Base-by-base conservation (phyloP, 2,113 vertebrate species). In the Mustela nigripes region DNA sequence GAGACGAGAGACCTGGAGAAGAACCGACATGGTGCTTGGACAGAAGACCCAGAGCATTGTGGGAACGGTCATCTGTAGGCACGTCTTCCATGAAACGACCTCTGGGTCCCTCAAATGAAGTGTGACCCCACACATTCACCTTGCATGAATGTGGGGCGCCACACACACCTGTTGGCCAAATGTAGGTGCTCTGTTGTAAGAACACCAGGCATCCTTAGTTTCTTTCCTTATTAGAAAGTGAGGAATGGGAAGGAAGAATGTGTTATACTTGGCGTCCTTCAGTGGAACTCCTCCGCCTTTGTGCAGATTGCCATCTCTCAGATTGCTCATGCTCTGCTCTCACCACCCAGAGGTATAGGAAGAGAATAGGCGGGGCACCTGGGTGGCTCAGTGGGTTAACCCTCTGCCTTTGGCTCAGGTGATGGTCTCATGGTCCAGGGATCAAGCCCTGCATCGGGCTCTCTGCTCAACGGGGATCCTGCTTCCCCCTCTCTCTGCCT, bases 1-100 rank as follows among this genome's bases (percentile, higher is more conserved):
- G 10, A 1, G 4, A n/a, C 0, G 5, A 0, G 3, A n/a, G 7
- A 48, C 24, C 33, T n/a, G 5, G 69, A 21, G 0, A 33, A 58
- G 76, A 11, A 53, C 26, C 18, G 33, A 7, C 6, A 1, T 39
- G 81, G 58, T 0, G 0, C 18, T 63, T 2, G 42, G 18, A 12
- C 24, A 2, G 10, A 31, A 4, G 24, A 31, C 16, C 19, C 67
- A 22, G 14, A 62, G 19, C 39, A 7, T 50, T 33, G 12, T 14
- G 69, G 79, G 39, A 1, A 1, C 67, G 15, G 24, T 9, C 1
- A 10, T 14, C n/a, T 11, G 0, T 5, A 5, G 0, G 4, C 6
- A 6, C 4, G 4, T 63, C 3, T 28, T 48, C 0, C 0, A 1
- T 7, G 69, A 50, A 45, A 39, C 26, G 24, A 39, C 15, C 15